A percentile compares a stretch with the other conserved stretches of the same genome.
These are phyloP conservation scores for Clistopyga incitator DNA, from an alignment of 2,888 invertebrate genomes.

Conservation along the genomic window DNA sequence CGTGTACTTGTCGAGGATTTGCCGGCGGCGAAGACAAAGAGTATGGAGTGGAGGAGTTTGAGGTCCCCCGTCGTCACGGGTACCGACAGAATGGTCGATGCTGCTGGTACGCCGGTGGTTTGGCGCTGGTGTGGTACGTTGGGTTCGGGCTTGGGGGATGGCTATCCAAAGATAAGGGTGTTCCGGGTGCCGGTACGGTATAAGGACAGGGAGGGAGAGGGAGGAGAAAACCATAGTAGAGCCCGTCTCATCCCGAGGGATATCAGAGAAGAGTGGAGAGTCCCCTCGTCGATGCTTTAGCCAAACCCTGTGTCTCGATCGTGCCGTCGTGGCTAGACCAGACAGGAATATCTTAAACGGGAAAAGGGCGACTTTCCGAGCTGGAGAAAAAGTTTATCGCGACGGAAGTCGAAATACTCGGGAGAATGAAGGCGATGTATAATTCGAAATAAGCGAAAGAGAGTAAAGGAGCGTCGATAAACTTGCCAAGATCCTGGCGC, in stretches of 20 bases:
- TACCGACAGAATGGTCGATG: conserved; percentile 60
- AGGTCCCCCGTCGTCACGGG: conserved; percentile 53
- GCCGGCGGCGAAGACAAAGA: conserved; percentile 63
- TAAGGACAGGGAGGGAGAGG: conserved; percentile 56
- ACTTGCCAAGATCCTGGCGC: conserved; percentile 65
- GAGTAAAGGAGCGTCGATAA: conserved; percentile 26
- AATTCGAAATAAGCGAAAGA: conserved; percentile 31
- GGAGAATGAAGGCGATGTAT: conserved; percentile 15
- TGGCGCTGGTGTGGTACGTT: conserved; percentile 27
- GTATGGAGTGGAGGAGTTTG: conserved; percentile 48
- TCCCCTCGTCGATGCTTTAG: conserved; percentile 69
- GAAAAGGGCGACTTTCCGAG: conserved; percentile 76
- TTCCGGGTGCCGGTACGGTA: conserved; percentile 45
- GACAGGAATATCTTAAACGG: conserved; percentile 81
- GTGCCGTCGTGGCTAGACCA: conserved; percentile 74
- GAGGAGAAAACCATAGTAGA: conserved; percentile 69
- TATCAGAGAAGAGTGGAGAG: conserved; percentile 80
- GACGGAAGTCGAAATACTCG: conserved; percentile 41
- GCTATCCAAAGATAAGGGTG: conserved; percentile 65
- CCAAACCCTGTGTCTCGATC: conserved; percentile 42
- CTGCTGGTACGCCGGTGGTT: conserved; percentile 31
- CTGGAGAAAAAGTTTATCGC: conserved; percentile 79
- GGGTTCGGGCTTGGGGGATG: conserved; percentile 54
- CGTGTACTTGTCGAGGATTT: conserved; percentile 63
- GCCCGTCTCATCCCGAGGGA: conserved; percentile 78